Percentiles rank a stretch among this genome's conserved stretches.
Evolutionary conservation across 2,888 invertebrate genomes (phyloP).

Genomic region (Lissonota sp.): DNA sequence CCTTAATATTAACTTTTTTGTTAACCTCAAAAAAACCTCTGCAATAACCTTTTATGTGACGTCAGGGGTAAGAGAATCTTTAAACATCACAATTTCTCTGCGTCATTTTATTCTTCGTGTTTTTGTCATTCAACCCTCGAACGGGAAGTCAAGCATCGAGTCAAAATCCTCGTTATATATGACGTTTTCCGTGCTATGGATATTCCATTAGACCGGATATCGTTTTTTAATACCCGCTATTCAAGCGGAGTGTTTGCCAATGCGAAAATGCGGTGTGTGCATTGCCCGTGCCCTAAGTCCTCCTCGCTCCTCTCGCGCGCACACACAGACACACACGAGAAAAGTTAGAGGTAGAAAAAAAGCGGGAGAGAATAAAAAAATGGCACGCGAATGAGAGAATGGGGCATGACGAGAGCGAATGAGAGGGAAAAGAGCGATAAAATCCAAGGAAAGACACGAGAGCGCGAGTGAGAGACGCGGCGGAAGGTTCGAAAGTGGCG

Average conservation of each 20-base stretch:
- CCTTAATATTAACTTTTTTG: no score
- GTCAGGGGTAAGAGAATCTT: no score
- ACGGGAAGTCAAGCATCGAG: conserved; percentile 50
- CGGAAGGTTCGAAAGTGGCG: conserved; percentile 12
- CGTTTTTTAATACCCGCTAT: conserved; percentile 81
- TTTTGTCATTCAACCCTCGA: conserved; percentile 27
- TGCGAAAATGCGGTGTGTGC: conserved; percentile 80
- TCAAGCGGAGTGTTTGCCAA: conserved; percentile 81
- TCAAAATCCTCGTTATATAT: conserved; percentile 38
- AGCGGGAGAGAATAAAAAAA: neutral
- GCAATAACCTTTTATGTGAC: no score
- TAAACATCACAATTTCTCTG: no score
- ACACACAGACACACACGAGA: neutral
- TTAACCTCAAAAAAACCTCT: no score
- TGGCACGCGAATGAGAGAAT: neutral
- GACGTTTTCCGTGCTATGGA: conserved; percentile 18
- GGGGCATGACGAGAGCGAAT: conserved; percentile 30
- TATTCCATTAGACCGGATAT: conserved; percentile 81
- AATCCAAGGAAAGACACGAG: conserved; percentile 20
- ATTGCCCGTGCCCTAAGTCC: conserved; percentile 50
- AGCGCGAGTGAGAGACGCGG: neutral
- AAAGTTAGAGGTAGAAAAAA: neutral
- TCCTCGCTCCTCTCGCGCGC: neutral
- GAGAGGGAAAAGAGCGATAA: conserved; percentile 46
- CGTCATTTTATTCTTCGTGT: conserved; percentile 1